Percentiles rank a stretch among this genome's conserved stretches.
Conservation (phyloP, 2,113 vertebrate genomes). For the Corythornis madagascariensis region DNA sequence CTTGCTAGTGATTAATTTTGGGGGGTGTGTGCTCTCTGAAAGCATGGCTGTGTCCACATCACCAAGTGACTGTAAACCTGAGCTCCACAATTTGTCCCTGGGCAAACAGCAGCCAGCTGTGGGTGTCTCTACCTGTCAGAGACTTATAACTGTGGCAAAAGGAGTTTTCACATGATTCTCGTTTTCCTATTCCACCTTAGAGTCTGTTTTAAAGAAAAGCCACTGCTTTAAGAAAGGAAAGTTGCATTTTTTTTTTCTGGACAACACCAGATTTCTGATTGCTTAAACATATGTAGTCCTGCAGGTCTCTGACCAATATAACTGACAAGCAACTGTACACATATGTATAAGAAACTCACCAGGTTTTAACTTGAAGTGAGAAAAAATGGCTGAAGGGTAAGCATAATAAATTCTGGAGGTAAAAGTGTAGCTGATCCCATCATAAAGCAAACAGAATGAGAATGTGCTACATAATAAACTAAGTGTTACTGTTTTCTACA, state of each 20-base stretch:
- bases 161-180: background rate
- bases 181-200: background rate
- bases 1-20: background rate
- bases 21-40: rapidly evolving
- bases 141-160: background rate
- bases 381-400: slow-evolving; percentile 69
- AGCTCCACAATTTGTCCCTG: background rate
- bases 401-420: slow-evolving; percentile 69
- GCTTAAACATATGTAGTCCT: slow-evolving; percentile 42
- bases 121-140: background rate
- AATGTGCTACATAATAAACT: slow-evolving; percentile 76
- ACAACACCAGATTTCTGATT: slow-evolving; percentile 26
- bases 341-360: slow-evolving; percentile 66
- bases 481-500: slow-evolving; percentile 73
- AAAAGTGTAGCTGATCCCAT: slow-evolving; percentile 61
- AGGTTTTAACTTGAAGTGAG: slow-evolving; percentile 68
- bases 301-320: slow-evolving; percentile 20
- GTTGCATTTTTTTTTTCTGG: slow-evolving; percentile 39
- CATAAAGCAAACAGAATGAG: slow-evolving; percentile 70
- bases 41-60: rapidly evolving
- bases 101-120: background rate
- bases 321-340: slow-evolving; percentile 45
- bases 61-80: background rate
- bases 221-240: background rate
- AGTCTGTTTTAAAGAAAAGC: background rate